Evolutionary conservation across 2,888 invertebrate genomes (phyloP).

Genomic region (Tachina lurida): DNA sequence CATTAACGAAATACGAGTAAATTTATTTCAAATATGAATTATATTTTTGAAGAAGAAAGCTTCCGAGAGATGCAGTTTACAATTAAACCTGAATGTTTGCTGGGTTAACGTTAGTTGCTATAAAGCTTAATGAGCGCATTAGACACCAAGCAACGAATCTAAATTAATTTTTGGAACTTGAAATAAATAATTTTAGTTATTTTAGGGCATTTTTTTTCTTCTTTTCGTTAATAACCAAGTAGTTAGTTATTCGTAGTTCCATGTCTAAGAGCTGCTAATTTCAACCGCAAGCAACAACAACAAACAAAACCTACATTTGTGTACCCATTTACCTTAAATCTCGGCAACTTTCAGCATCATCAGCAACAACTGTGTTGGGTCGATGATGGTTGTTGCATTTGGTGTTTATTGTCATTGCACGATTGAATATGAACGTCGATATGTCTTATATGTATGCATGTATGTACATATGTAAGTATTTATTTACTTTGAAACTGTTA

Average conservation of each 20-base stretch:
- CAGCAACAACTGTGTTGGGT: conserved; percentile 24
- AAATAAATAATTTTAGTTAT: conserved; percentile 4
- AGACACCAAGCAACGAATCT: background rate
- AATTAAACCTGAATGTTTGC: background rate
- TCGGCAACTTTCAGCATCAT: conserved; percentile 4
- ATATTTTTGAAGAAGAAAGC: too few species aligned
- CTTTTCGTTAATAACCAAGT: background rate
- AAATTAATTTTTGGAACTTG: conserved; percentile 14
- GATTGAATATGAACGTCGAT: background rate
- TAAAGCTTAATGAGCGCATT: background rate
- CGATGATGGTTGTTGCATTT: conserved; percentile 36
- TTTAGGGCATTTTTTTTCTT: conserved; percentile 2
- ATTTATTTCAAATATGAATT: too few species aligned
- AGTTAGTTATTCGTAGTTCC: background rate
- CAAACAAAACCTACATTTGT: conserved; percentile 26
- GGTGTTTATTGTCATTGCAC: conserved; percentile 10
- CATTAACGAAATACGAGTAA: too few species aligned
- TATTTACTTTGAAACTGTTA: conserved; percentile 7
- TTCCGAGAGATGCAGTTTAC: background rate
- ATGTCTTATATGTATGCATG: background rate
- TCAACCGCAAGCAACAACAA: conserved; percentile 13
- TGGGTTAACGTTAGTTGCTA: background rate
- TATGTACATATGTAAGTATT: background rate
- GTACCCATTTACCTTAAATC: conserved; percentile 12
- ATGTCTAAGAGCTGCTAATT: conserved; percentile 28